Evolutionary conservation across 2,797 vertebrate genomes (phyloP), one percentile per base, ranked within the genome.

Genomic region (Heteromormyrus szaboi): DNA sequence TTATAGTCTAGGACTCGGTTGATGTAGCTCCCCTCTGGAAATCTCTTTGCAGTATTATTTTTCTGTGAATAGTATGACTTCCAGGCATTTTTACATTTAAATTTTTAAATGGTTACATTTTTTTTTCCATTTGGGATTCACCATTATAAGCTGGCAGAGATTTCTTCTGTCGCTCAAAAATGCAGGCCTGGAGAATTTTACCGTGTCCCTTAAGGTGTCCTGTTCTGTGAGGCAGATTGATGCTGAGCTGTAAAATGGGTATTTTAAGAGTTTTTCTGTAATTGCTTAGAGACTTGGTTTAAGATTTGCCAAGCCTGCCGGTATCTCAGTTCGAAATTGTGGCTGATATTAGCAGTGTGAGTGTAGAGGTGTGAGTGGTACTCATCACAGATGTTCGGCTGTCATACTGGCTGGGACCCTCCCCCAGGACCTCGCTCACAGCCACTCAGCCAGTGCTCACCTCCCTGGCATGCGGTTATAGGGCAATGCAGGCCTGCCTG

Each of bases 211-310:
- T 89, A 91, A 90, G 89, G 88, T 91, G 83, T 91, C 90, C 88
- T 87, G 88, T 89, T 88, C 91, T 87, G 90, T 92, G 89, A 92
- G 90, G 91, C 89, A 91, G 89, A 90, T 91, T 92, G 90, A 93
- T 91, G 91, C 86, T 89, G 48, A 88, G 79, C 83, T 54, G 89
- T 92, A 93, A 93, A 94, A 91, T 65, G 89, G 89, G 44, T 48
- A 22, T 91, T 85, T 83, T 90, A 89, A 89, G 90, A 86, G 91
- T 91, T 93, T 91, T 56, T 56, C 85, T 90, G 4, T 93, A 94
- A 93, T 94, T 94, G 92, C 90, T 91, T 79, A 83, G 92, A 93
- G 90, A 89, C 91, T 91, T 54, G 79, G 86, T 92, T 92, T 90
- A 92, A 90, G 86, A 92, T 92, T 46, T 90, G 87, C 89, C 87